phyloP scores from a whole-genome alignment of 2,888 invertebrate species.

The Galeruca laticollis region DNA sequence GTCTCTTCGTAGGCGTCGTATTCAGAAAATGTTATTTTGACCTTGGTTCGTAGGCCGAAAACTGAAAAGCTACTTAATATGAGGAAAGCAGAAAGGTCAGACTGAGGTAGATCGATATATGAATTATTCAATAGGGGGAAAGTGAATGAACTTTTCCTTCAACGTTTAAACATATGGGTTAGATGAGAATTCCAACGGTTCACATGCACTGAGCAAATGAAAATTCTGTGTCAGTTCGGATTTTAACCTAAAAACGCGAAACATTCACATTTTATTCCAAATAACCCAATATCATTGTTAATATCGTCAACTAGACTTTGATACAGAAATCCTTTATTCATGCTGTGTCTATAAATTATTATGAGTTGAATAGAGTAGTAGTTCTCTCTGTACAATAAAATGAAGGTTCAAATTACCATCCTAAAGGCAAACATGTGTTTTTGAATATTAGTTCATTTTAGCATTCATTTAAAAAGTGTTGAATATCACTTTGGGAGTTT shows the following conservation, averaged over 20 bases:
- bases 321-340: no score
- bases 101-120: constrained; percentile 67
- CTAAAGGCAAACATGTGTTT: no score
- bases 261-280: background rate
- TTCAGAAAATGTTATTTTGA: constrained; percentile 48
- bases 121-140: constrained; percentile 68
- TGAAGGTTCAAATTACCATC: no score
- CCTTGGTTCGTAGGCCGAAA: constrained; percentile 59
- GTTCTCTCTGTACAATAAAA: no score
- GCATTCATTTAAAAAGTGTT: no score
- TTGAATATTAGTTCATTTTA: no score
- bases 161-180: constrained; percentile 64
- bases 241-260: background rate
- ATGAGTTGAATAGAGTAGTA: no score
- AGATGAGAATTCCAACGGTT: constrained; percentile 59
- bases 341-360: no score
- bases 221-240: constrained; percentile 11
- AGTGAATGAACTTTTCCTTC: constrained; percentile 67
- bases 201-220: constrained; percentile 24
- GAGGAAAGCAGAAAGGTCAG: constrained; percentile 67
- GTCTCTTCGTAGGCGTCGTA: constrained; percentile 25
- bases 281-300: background rate
- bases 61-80: constrained; percentile 65
- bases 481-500: no score
- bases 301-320: no score